These are phyloP conservation scores for Venturia canescens DNA, from an alignment of 1,140 invertebrate genomes.

Conservation along the genomic window DNA sequence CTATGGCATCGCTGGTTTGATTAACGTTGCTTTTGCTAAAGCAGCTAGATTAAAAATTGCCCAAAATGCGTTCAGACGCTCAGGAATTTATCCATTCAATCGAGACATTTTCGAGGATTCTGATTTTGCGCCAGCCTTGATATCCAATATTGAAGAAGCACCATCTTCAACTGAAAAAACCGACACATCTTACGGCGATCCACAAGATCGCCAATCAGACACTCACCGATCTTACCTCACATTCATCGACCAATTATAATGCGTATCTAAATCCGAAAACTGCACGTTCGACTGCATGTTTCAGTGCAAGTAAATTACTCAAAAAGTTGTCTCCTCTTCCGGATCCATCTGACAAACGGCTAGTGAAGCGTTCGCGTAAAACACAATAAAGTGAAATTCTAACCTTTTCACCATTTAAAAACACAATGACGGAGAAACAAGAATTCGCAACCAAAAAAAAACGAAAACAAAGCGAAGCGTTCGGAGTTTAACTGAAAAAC, in stretches of 20 bases:
- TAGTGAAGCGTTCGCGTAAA: neutral
- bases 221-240: neutral
- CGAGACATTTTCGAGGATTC: conserved; percentile 31
- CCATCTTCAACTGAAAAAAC: neutral
- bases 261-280: neutral
- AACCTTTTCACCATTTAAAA: neutral
- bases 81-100: conserved; percentile 45
- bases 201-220: neutral
- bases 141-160: neutral
- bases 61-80: conserved; percentile 29
- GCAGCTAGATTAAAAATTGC: conserved; percentile 29
- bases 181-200: neutral
- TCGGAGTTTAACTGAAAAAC: neutral
- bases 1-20: conserved; percentile 45
- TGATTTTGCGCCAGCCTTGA: conserved; percentile 54
- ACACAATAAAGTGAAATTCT: neutral
- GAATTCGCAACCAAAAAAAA: neutral
- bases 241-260: neutral
- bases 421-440: neutral
- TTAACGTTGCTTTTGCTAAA: conserved; percentile 40
- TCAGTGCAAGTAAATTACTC: neutral
- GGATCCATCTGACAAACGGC: neutral
- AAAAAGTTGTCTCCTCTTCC: neutral
- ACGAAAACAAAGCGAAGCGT: neutral
- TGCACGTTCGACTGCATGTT: neutral